Percentiles rank a stretch among this genome's conserved stretches.
phyloP scores from a whole-genome alignment of 2,797 vertebrate species.

The Florisuga fusca region DNA sequence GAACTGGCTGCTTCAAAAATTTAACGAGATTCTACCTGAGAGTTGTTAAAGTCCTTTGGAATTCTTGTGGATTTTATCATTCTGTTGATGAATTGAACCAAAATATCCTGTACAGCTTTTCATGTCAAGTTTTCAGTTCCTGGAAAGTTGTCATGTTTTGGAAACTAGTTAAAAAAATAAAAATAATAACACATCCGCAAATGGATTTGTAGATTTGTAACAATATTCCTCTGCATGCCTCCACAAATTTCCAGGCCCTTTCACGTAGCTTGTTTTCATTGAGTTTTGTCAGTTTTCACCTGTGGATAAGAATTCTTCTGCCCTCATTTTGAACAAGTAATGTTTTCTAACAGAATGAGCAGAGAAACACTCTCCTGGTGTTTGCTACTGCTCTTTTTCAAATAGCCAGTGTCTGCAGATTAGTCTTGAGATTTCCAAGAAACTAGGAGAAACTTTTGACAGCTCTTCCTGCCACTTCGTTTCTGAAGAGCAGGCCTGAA shows the following conservation, averaged over 20 bases:
- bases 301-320: not conserved
- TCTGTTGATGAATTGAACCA: not conserved
- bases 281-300: not conserved
- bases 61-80: not conserved
- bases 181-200: not conserved
- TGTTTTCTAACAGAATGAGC: not conserved
- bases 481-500: constrained; percentile 31
- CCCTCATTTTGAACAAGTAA: not conserved
- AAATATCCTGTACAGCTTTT: not conserved
- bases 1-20: not conserved
- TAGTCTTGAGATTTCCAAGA: not conserved
- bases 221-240: not conserved
- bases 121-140: not conserved
- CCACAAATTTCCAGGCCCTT: not conserved
- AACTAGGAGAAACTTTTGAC: not conserved
- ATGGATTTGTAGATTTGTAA: not conserved
- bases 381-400: not conserved
- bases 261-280: not conserved
- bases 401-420: not conserved
- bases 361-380: not conserved
- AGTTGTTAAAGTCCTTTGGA: not conserved
- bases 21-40: not conserved
- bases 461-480: not conserved
- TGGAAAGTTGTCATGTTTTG: not conserved
- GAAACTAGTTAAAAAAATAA: not conserved